Conservation (phyloP, 2,113 vertebrate genomes). For the Mormoops blainvillei region DNA sequence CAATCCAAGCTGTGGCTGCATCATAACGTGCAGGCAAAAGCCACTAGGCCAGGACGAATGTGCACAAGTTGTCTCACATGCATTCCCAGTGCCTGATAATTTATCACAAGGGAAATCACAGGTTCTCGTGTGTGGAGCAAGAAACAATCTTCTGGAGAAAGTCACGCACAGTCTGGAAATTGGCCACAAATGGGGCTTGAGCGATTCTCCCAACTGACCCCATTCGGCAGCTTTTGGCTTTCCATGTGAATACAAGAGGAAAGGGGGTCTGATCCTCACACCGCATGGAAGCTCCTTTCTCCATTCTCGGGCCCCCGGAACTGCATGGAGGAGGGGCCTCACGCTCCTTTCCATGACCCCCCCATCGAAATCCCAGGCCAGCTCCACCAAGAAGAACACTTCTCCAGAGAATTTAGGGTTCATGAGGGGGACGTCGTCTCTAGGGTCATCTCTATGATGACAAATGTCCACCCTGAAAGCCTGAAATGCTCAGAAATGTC, state of each 20-base stretch:
- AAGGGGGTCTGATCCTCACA: background rate
- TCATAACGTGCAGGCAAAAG: background rate
- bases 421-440: background rate
- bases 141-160: background rate
- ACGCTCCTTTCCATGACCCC: background rate
- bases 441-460: background rate
- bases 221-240: background rate
- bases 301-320: background rate
- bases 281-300: background rate
- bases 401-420: background rate
- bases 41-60: constrained; percentile 14
- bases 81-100: background rate
- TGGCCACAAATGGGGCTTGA: background rate
- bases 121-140: background rate
- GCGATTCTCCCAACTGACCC: background rate
- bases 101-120: constrained; percentile 42
- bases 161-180: background rate
- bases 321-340: background rate
- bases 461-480: background rate
- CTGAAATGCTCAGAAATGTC: background rate
- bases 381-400: too few species aligned
- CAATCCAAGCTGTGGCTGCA: background rate
- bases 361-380: background rate
- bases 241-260: background rate
- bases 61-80: background rate